These are phyloP conservation scores for Tanytarsus gracilentus DNA, from an alignment of 2,888 invertebrate species.

Conservation along the genomic window DNA sequence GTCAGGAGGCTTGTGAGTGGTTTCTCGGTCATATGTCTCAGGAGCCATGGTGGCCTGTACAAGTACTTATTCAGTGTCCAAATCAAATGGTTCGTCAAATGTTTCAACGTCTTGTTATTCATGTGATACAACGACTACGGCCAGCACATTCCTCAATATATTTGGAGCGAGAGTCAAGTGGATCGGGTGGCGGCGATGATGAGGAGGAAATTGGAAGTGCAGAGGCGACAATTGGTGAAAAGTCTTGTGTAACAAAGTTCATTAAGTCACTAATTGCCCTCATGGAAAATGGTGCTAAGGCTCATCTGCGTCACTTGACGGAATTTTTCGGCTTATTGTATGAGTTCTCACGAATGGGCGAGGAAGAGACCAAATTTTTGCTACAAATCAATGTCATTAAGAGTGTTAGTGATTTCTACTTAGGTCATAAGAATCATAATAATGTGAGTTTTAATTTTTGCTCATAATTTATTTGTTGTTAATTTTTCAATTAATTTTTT, in stretches of 20 bases:
- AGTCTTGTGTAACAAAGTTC: slow-evolving; percentile 86
- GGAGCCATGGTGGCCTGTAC: slow-evolving; percentile 93
- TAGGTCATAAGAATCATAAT: slow-evolving; percentile 69
- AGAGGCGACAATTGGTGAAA: slow-evolving; percentile 52
- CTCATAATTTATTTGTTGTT: background rate
- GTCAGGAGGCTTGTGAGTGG: slow-evolving; percentile 83
- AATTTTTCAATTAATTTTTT: slow-evolving; percentile 12
- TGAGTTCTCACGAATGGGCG: slow-evolving; percentile 93
- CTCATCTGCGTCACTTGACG: slow-evolving; percentile 76
- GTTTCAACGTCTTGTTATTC: slow-evolving; percentile 91
- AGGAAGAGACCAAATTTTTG: slow-evolving; percentile 83
- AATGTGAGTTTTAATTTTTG: slow-evolving; percentile 46
- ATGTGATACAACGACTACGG: slow-evolving; percentile 82
- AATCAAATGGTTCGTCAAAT: slow-evolving; percentile 95
- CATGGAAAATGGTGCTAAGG: slow-evolving; percentile 81
- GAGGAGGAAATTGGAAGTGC: slow-evolving; percentile 33
- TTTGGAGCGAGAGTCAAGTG: slow-evolving; percentile 47
- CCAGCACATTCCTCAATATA: slow-evolving; percentile 53
- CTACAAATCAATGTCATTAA: slow-evolving; percentile 79
- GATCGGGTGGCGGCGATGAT: no score
- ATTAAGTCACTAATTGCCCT: slow-evolving; percentile 76
- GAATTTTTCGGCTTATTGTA: slow-evolving; percentile 88
- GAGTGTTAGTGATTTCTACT: slow-evolving; percentile 84
- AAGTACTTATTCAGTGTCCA: slow-evolving; percentile 89
- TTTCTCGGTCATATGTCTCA: slow-evolving; percentile 87